A percentile compares a stretch with the other conserved stretches of the same genome.
Evolutionary conservation across 2,888 invertebrate genomes (phyloP).

Genomic region (Cyaniris semiargus): DNA sequence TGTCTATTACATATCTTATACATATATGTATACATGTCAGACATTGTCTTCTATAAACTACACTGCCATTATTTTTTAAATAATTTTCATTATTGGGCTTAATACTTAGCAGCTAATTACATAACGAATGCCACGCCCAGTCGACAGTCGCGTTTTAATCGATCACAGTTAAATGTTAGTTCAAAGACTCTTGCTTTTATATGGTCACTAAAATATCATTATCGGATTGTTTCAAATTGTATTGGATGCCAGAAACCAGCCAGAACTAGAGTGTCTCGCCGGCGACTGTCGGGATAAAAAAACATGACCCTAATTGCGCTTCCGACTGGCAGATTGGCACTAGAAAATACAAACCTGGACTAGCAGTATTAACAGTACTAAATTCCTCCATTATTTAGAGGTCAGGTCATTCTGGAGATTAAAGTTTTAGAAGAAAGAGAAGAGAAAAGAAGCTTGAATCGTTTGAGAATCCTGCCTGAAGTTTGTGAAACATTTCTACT

Average conservation of each 20-base stretch:
- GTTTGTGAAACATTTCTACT: neutral
- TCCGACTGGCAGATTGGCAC: constrained; percentile 7
- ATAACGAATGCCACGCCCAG: neutral
- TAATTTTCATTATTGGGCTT: neutral
- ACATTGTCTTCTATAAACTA: neutral
- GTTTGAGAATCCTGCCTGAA: neutral
- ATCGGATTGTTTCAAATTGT: neutral
- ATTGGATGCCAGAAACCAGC: neutral
- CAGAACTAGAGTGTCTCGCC: neutral
- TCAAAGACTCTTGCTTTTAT: neutral
- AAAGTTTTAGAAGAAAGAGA: neutral
- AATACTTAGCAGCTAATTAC: neutral
- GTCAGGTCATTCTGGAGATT: neutral
- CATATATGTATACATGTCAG: too few relatives aligned
- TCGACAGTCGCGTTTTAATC: neutral
- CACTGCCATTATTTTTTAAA: neutral
- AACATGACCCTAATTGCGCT: constrained; percentile 10
- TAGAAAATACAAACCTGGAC: neutral
- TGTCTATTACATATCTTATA: too few relatives aligned
- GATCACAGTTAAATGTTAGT: neutral
- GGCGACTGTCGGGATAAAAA: neutral
- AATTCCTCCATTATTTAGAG: neutral
- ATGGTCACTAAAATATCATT: neutral
- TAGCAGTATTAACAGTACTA: neutral
- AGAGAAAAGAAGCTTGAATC: neutral